Percentiles rank a stretch among this genome's conserved stretches.
These are phyloP conservation scores for Lerema accius DNA, from an alignment of 1,140 invertebrate species.

Conservation along the genomic window DNA sequence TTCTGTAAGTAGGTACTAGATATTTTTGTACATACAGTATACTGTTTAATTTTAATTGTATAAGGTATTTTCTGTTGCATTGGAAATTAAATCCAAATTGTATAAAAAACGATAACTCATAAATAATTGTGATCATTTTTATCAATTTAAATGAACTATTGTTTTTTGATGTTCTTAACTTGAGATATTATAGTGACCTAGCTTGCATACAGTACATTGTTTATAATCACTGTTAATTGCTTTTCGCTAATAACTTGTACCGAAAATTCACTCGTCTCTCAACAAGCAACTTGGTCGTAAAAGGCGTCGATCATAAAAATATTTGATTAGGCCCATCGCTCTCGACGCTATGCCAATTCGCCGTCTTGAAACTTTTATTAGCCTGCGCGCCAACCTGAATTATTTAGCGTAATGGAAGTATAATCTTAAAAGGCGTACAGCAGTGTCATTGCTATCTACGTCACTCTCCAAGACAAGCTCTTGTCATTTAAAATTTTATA, in stretches of 20 bases:
- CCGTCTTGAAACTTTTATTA: constrained; percentile 69
- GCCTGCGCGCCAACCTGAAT: constrained; percentile 51
- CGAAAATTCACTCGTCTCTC: constrained; percentile 45
- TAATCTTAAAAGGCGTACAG: constrained; percentile 46
- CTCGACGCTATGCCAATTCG: constrained; percentile 57
- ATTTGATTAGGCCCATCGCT: constrained; percentile 73
- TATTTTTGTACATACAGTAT: too few species aligned
- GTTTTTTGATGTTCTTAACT: too few species aligned
- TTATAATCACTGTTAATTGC: too few species aligned
- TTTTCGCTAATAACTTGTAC: constrained; percentile 29
- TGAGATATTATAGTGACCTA: too few species aligned
- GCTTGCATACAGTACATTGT: too few species aligned
- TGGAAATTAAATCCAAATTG: too few species aligned
- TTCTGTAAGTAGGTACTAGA: too few species aligned
- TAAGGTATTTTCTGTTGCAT: too few species aligned
- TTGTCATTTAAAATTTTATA: constrained; percentile 39
- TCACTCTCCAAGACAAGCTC: constrained; percentile 4
- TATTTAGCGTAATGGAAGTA: constrained; percentile 57
- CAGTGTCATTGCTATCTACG: constrained; percentile 26
- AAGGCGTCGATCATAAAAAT: constrained; percentile 80
- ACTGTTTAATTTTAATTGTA: too few species aligned
- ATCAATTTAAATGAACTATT: too few species aligned
- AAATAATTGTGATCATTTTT: too few species aligned
- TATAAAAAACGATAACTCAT: too few species aligned
- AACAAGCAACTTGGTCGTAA: constrained; percentile 62